These are phyloP conservation scores for Micromesistius poutassou DNA, from an alignment of 2,797 vertebrate species.

Conservation along the genomic window DNA sequence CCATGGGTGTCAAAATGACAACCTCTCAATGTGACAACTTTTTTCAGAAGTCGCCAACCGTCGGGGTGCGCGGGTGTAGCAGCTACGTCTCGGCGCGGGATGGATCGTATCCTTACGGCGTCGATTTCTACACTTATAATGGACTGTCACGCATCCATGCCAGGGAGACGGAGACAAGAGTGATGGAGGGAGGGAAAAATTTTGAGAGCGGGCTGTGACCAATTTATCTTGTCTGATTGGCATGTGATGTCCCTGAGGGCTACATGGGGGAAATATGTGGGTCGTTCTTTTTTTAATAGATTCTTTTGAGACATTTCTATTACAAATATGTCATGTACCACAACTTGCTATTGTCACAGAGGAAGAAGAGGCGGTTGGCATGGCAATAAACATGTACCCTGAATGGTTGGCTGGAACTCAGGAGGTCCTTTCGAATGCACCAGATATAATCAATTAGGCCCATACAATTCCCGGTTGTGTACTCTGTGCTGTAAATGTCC, in stretches of 20 bases:
- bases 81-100: conserved; percentile 49
- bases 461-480: background rate
- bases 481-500: background rate
- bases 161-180: conserved; percentile 32
- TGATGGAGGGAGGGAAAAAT: conserved; percentile 16
- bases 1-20: conserved; percentile 51
- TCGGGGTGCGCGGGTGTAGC: conserved; percentile 24
- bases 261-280: conserved; percentile 39
- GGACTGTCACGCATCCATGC: conserved; percentile 44
- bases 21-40: conserved; percentile 54
- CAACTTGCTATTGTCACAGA: conserved; percentile 30
- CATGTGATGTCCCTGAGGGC: conserved; percentile 54
- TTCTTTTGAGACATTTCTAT: conserved; percentile 49
- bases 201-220: conserved; percentile 45
- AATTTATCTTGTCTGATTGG: conserved; percentile 56
- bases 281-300: conserved; percentile 43
- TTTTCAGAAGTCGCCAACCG: conserved; percentile 6
- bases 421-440: background rate
- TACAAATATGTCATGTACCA: conserved; percentile 48
- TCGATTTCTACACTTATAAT: conserved; percentile 65
- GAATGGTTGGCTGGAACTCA: conserved; percentile 15
- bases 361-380: conserved; percentile 24
- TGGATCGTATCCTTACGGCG: conserved; percentile 24
- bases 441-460: background rate
- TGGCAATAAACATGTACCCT: conserved; percentile 31